A percentile compares a stretch with the other conserved stretches of the same genome.
These are phyloP conservation scores for Uropetala carovei DNA, from an alignment of 2,888 invertebrate genomes.

Conservation along the genomic window DNA sequence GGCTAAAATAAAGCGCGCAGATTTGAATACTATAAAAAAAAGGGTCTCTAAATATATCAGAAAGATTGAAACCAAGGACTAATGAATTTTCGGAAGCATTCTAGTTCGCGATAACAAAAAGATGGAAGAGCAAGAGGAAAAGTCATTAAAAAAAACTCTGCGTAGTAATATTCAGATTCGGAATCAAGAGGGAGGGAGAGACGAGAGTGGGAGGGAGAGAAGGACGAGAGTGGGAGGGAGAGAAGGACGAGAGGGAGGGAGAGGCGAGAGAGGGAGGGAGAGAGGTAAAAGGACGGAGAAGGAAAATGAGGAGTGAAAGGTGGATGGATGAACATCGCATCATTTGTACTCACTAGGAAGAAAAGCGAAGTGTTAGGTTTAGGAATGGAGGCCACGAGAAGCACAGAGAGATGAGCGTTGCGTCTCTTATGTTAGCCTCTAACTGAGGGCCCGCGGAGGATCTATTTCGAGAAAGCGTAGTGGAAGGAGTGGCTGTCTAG, in stretches of 20 bases:
- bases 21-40: slow-evolving; percentile 15
- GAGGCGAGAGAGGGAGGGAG: background rate
- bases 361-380: background rate
- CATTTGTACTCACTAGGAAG: background rate
- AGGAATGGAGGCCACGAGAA: background rate
- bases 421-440: background rate
- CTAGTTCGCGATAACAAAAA: background rate
- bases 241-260: background rate
- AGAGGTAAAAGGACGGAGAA: background rate
- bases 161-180: background rate
- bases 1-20: slow-evolving; percentile 41
- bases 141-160: background rate
- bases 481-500: background rate
- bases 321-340: background rate
- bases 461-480: slow-evolving; percentile 20
- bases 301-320: background rate
- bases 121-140: background rate
- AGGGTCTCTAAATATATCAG: slow-evolving; percentile 31
- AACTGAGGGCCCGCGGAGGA: background rate
- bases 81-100: too few species aligned
- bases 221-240: background rate
- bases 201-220: background rate
- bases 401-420: too few species aligned
- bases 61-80: background rate
- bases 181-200: background rate